phyloP scores from a whole-genome alignment of 2,888 invertebrate species.

The Troilus luridus region DNA sequence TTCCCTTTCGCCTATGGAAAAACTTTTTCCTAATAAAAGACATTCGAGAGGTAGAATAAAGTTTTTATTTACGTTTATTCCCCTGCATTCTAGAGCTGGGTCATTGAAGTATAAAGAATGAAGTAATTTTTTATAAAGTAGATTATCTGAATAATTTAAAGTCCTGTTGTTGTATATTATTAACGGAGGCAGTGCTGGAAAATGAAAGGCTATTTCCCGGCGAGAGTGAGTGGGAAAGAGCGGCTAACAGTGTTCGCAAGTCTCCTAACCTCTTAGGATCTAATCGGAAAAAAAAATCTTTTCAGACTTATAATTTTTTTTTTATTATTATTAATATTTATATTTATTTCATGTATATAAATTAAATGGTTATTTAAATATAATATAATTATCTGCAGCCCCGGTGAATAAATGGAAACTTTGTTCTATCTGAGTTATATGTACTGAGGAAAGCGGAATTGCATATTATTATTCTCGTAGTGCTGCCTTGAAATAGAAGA shows the following conservation, averaged over 20 bases:
- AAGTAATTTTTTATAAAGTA: slow-evolving; percentile 25
- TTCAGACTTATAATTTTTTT: neutral
- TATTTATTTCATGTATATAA: neutral
- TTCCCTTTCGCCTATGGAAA: neutral
- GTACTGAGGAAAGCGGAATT: no score
- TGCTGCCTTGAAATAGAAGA: no score
- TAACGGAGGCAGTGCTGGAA: neutral
- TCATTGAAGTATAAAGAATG: slow-evolving; percentile 9
- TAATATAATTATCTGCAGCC: no score
- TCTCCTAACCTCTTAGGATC: neutral
- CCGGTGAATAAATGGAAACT: no score
- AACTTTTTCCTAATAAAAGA: neutral
- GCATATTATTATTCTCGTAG: no score
- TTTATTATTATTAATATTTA: neutral
- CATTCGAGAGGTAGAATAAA: neutral
- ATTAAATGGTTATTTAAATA: no score
- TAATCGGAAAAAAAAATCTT: slow-evolving; percentile 6
- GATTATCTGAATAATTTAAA: slow-evolving; percentile 19
- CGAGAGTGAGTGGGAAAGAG: neutral
- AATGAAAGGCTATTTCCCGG: neutral
- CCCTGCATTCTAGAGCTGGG: neutral
- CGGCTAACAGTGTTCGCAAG: neutral
- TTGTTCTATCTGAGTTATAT: no score
- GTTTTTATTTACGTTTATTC: slow-evolving; percentile 18
- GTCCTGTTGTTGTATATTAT: slow-evolving; percentile 17